These are phyloP conservation scores for Scaeva pyrastri DNA, from an alignment of 2,888 invertebrate species.

Conservation along the genomic window DNA sequence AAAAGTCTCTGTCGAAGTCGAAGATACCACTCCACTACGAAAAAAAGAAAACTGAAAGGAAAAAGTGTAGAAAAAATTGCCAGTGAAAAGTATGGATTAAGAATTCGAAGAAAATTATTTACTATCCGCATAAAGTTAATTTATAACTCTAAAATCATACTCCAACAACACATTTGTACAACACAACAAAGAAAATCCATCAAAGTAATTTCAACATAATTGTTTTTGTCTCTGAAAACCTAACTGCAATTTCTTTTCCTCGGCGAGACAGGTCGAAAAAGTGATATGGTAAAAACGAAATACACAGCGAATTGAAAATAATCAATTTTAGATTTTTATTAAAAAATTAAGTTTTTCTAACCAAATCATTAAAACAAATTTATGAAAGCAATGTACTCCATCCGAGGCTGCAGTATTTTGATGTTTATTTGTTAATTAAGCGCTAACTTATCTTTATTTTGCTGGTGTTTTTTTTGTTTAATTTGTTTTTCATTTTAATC, in stretches of 20 bases:
- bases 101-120: conserved; percentile 31
- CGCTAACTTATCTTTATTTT: conserved; percentile 13
- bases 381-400: background rate
- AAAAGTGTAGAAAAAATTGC: conserved; percentile 61
- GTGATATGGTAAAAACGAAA: conserved; percentile 49
- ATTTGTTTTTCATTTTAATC: conserved; percentile 6
- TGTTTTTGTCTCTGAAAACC: conserved; percentile 11
- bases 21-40: conserved; percentile 42
- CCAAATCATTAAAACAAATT: background rate
- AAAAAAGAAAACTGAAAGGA: conserved; percentile 13
- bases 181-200: background rate
- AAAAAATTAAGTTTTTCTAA: background rate
- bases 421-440: conserved; percentile 47
- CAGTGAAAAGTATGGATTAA: conserved; percentile 53
- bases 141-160: conserved; percentile 11
- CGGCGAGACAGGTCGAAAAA: conserved; percentile 42
- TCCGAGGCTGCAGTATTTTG: background rate
- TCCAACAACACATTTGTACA: background rate
- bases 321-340: conserved; percentile 40
- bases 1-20: conserved; percentile 59
- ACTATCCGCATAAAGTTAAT: conserved; percentile 27
- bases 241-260: conserved; percentile 48
- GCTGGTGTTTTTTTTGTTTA: conserved; percentile 18
- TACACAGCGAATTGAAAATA: conserved; percentile 68
- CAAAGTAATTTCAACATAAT: conserved; percentile 15